Conservation (phyloP, 1,140 invertebrate species). For the Paraescarpia echinospica region DNA sequence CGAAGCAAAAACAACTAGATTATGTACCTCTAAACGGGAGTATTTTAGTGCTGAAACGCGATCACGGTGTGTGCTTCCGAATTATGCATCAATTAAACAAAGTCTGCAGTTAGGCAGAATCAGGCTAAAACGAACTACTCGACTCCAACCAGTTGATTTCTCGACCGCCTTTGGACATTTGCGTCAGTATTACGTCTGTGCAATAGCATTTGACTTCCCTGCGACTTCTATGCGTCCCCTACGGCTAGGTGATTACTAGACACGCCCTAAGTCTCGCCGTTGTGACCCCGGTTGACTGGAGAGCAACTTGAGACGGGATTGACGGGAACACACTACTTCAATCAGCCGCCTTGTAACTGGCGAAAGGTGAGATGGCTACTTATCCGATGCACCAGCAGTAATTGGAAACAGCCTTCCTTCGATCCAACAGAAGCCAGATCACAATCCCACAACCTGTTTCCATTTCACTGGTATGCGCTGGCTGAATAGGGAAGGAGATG, state of each 20-base stretch:
- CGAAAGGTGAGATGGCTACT: background rate
- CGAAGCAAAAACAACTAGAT: too few relatives aligned
- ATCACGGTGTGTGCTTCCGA: too few relatives aligned
- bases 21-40: too few relatives aligned
- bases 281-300: background rate
- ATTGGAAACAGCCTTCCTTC: background rate
- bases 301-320: background rate
- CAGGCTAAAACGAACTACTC: background rate
- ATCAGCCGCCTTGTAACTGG: background rate
- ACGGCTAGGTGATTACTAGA: background rate
- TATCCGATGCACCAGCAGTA: background rate
- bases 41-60: too few relatives aligned
- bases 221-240: background rate
- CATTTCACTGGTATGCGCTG: background rate
- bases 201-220: background rate
- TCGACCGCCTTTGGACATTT: too few relatives aligned
- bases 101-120: too few relatives aligned
- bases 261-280: background rate
- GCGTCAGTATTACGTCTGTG: background rate
- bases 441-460: background rate
- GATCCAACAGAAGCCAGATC: background rate
- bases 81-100: too few relatives aligned
- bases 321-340: background rate
- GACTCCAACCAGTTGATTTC: background rate
- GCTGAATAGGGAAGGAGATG: background rate